Base-by-base conservation (phyloP, 2,888 invertebrate species). In the Axea sp. region DNA sequence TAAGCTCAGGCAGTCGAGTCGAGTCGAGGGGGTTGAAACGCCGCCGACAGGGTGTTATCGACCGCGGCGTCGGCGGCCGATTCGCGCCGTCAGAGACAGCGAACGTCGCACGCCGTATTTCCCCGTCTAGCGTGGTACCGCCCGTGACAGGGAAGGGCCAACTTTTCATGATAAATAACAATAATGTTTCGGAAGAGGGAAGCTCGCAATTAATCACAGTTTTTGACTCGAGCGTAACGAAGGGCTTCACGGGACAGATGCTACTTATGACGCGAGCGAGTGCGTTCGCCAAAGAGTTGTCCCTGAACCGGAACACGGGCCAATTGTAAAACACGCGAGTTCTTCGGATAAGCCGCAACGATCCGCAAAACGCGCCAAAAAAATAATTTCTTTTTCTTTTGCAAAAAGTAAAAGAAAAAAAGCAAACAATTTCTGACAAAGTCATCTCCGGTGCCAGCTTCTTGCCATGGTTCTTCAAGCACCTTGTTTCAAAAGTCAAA, bases 11-110 rank as follows among this genome's bases (percentile, higher is more conserved):
- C 51, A 64, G 67, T 26, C 8, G 17, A 67, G 55, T 51, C 62
- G 67, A 49, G 59, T 55, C 47, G 69, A 67, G 76, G 4, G 24
- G 74, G 76, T 75, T 72, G 62, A 77, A 77, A 75, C 62, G 76
- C 68, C 45, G 65, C 49, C 64, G 72, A 73, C 73, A 71, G 72
- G 68, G 78, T 65, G 78, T 81, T n/a, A 81, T 81, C 79, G 80
- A 80, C 77, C 79, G 78, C 75, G 77, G 67, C 74, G 74, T 73
- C 28, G 31, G 75, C 55, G 30, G 43, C 49, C 7, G 41, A 14
- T 35, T 71, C 59, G 39, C 71, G 72, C 69, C 73, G 76, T 74
- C 75, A 72, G 22, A 45, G 65, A 68, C 76, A 64, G 68, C 75
- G 60, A 41, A 24, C 28, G 39, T 11, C 22, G 37, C 55, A 39